Conservation (phyloP, 2,888 invertebrate species). For the Leucophora obtusa region DNA sequence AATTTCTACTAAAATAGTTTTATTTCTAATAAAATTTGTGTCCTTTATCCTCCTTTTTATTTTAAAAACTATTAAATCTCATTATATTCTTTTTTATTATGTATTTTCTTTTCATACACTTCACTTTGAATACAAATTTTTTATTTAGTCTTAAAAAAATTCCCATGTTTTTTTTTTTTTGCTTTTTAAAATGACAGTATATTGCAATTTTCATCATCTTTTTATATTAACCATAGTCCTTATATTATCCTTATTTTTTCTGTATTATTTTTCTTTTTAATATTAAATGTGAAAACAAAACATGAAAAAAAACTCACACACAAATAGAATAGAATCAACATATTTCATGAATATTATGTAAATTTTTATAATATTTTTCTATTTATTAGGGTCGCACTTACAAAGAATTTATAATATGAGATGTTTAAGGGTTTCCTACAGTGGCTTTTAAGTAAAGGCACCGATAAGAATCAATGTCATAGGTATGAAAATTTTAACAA, state of each 20-base stretch:
- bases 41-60: not conserved
- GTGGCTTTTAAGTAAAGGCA: no score
- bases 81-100: not conserved
- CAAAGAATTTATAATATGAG: not conserved
- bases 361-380: constrained; percentile 24
- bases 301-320: constrained; percentile 1
- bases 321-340: constrained; percentile 36
- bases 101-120: not conserved
- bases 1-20: not conserved
- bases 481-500: no score
- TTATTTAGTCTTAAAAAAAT: not conserved
- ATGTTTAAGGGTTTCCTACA: no score
- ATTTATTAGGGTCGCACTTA: not conserved
- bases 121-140: not conserved
- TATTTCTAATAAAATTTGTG: not conserved
- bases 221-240: not conserved
- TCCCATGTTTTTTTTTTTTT: not conserved
- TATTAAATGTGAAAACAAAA: not conserved
- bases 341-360: constrained; percentile 42
- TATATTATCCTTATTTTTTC: not conserved
- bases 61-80: not conserved
- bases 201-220: not conserved
- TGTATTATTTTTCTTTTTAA: not conserved
- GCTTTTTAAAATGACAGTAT: not conserved
- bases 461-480: no score